Percentiles rank a stretch among this genome's conserved stretches.
Conservation (phyloP, 2,888 invertebrate genomes). For the Hyalella azteca region DNA sequence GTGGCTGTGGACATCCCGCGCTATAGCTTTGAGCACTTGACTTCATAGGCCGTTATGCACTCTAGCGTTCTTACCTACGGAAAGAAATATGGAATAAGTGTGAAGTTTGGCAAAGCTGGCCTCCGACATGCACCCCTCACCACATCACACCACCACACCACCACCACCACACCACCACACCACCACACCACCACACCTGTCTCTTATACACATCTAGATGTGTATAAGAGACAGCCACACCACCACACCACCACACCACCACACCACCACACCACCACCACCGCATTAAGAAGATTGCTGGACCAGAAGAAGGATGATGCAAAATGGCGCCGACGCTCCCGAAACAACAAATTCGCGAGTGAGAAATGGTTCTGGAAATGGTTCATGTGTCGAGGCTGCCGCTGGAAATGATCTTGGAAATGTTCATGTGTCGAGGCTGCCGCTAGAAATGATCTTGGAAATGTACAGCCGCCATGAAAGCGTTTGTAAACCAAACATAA, state of each 20-base stretch:
- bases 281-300: slow-evolving; percentile 18
- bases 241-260: neutral
- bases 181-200: too few relatives aligned
- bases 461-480: neutral
- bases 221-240: neutral
- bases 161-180: too few relatives aligned
- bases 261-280: neutral
- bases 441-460: neutral
- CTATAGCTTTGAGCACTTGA: too few relatives aligned
- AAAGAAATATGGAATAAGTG: too few relatives aligned
- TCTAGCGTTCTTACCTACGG: too few relatives aligned
- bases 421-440: neutral
- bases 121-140: too few relatives aligned
- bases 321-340: slow-evolving; percentile 20
- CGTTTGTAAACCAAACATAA: neutral
- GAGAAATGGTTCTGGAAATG: slow-evolving; percentile 19
- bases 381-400: neutral
- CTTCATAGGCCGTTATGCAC: too few relatives aligned
- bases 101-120: too few relatives aligned
- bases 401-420: neutral
- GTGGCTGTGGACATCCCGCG: too few relatives aligned
- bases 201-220: too few relatives aligned
- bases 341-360: slow-evolving; percentile 12
- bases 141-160: too few relatives aligned
- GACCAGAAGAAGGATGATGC: slow-evolving; percentile 2